Evolutionary conservation across 2,888 invertebrate species (phyloP).

Genomic region (Himalopsyche tibetana): DNA sequence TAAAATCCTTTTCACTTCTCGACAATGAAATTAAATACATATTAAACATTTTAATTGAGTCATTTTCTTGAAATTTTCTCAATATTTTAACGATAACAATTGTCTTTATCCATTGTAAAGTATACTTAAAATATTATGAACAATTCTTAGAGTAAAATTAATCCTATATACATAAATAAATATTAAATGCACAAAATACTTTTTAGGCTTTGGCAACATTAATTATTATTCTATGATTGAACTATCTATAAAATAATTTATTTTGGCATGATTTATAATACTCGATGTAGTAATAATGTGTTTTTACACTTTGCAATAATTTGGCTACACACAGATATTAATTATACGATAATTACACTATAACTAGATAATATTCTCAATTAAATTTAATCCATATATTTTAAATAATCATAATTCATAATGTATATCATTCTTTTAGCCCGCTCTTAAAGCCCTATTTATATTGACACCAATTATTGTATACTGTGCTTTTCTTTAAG

Average conservation of each 20-base stretch:
- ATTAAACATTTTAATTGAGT: slow-evolving; percentile 22
- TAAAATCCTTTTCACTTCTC: slow-evolving; percentile 3
- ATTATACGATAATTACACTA: background rate
- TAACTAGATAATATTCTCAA: slow-evolving; percentile 15
- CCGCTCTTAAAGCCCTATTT: slow-evolving; percentile 55
- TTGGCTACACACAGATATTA: slow-evolving; percentile 17
- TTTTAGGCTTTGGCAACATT: slow-evolving; percentile 52
- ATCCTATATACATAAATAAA: slow-evolving; percentile 44
- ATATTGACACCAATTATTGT: slow-evolving; percentile 56
- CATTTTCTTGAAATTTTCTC: background rate
- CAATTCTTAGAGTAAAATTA: slow-evolving; percentile 1
- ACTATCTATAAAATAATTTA: slow-evolving; percentile 47
- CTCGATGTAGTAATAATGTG: slow-evolving; percentile 52
- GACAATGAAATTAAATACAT: background rate
- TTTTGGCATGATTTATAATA: slow-evolving; percentile 47
- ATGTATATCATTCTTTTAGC: slow-evolving; percentile 45
- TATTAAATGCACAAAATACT: slow-evolving; percentile 55
- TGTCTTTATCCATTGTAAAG: too few species aligned
- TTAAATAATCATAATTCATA: background rate
- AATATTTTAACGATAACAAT: background rate
- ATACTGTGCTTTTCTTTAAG: background rate
- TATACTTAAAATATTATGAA: background rate
- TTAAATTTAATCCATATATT: background rate
- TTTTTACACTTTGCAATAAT: slow-evolving; percentile 10
- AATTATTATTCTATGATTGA: slow-evolving; percentile 51